Evolutionary conservation across 2,888 invertebrate species (phyloP), one percentile per base, ranked within the genome.

Genomic region (Amblyjoppa proteus): DNA sequence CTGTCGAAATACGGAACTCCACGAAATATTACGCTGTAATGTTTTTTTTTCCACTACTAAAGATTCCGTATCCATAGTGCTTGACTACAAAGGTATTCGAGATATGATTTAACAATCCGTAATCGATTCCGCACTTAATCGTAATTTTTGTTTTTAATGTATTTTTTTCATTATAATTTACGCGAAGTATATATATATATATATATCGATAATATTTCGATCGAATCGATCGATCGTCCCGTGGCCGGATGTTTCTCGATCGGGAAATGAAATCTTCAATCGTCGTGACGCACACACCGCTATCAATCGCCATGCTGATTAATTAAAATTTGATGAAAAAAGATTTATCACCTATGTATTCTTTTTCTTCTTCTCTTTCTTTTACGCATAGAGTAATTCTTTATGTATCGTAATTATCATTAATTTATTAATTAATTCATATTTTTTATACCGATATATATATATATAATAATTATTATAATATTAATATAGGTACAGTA

Each of bases 321-420:
- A 38, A 87, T 89, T 81, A 83, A 90, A 91, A 91, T 87, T 89
- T 87, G 83, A 88, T 89, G 88, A 87, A 89, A 89, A 87, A 86
- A 83, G 89, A 89, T 89, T 80, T 87, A 86, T 87, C 86, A 75
- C 76, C 81, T 66, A 51, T 77, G 68, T 73, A 68, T 79, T 82
- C 73, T 66, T 77, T 64, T 81, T 53, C 68, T 58, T 78, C 38
- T 66, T 49, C 71, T 61, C 64, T 79, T 78, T 81, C 45, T 31
- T 31, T 75, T 69, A 75, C 74, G 58, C 28, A 58, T 58, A 58
- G 58, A 58, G 25, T 56, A 56, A 58, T 76, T 34, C 79, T 83
- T 75, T 86, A 85, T 82, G 81, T 88, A 79, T 87, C 76, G 84
- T 87, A 64, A 83, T 82, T 83, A 85, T 81, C 83, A 66, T 84